phyloP scores from a whole-genome alignment of 2,113 vertebrate species.

The Pangasianodon hypophthalmus region DNA sequence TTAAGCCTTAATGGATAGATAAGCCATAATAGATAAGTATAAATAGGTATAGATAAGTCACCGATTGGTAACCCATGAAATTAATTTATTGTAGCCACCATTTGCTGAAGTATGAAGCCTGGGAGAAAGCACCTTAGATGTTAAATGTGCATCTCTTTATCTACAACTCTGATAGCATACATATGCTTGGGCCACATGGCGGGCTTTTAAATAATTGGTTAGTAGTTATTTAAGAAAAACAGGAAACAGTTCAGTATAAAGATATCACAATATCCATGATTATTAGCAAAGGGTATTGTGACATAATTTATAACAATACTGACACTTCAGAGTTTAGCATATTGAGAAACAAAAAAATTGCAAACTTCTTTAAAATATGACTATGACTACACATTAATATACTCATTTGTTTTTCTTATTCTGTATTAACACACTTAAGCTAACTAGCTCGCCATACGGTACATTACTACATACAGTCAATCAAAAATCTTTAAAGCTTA shows the following conservation, averaged over 20 bases:
- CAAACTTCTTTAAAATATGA: no score
- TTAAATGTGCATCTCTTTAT: background rate
- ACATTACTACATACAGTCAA: no score
- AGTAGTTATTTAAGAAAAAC: background rate
- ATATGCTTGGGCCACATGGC: background rate
- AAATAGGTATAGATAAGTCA: background rate
- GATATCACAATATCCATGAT: background rate
- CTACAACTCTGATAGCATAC: background rate
- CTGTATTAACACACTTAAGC: no score
- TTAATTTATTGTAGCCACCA: background rate
- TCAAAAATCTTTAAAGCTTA: no score
- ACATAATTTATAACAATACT: no score
- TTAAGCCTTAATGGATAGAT: background rate
- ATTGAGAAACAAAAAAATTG: no score
- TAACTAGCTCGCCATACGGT: no score
- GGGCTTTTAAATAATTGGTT: background rate
- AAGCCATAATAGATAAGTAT: background rate
- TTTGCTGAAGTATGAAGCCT: background rate
- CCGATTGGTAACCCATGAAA: background rate
- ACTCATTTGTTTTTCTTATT: background rate
- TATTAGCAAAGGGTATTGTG: background rate
- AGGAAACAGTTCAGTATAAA: background rate
- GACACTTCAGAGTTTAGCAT: no score
- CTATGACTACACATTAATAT: no score
- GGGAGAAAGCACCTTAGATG: background rate